Conservation (phyloP, 2,797 vertebrate species). For the Oryzias sinensis region DNA sequence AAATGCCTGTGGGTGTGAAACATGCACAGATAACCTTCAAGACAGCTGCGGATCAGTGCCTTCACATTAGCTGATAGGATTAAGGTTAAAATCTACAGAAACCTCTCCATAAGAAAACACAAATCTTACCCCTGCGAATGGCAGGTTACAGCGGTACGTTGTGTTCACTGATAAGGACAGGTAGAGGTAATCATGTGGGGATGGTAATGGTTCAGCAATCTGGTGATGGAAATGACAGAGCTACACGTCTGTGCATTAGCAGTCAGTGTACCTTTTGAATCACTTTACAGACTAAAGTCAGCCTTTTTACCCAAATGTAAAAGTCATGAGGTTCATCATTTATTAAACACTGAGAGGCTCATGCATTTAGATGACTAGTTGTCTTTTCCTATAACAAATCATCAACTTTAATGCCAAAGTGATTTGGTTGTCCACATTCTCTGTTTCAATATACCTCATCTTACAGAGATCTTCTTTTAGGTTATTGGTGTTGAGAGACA, state of each 20-base stretch:
- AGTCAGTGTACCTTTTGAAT: conserved; percentile 19
- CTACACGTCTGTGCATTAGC: conserved; percentile 31
- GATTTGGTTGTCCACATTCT: conserved; percentile 17
- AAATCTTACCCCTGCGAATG: conserved; percentile 52
- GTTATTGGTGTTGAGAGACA: conserved; percentile 47
- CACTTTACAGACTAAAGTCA: conserved; percentile 24
- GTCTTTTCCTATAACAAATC: conserved; percentile 15
- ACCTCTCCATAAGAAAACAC: conserved; percentile 76
- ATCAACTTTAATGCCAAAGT: conserved; percentile 18
- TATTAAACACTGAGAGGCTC: conserved; percentile 8
- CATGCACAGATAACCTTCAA: conserved; percentile 82
- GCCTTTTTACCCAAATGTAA: conserved; percentile 26
- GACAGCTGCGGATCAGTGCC: conserved; percentile 77
- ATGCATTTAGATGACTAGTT: conserved; percentile 14
- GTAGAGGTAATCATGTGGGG: conserved; percentile 55
- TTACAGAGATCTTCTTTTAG: conserved; percentile 42
- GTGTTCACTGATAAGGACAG: conserved; percentile 68
- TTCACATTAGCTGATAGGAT: conserved; percentile 81
- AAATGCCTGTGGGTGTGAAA: conserved; percentile 78
- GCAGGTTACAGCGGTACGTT: conserved; percentile 60
- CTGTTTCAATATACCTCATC: neutral
- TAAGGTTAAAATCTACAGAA: conserved; percentile 80
- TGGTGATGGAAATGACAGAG: conserved; percentile 54
- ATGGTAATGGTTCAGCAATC: conserved; percentile 61
- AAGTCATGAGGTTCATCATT: conserved; percentile 27